A percentile compares a stretch with the other conserved stretches of the same genome.
Conservation (phyloP, 92 coral and sea anemone genomes). For the Epizoanthus stellaris region DNA sequence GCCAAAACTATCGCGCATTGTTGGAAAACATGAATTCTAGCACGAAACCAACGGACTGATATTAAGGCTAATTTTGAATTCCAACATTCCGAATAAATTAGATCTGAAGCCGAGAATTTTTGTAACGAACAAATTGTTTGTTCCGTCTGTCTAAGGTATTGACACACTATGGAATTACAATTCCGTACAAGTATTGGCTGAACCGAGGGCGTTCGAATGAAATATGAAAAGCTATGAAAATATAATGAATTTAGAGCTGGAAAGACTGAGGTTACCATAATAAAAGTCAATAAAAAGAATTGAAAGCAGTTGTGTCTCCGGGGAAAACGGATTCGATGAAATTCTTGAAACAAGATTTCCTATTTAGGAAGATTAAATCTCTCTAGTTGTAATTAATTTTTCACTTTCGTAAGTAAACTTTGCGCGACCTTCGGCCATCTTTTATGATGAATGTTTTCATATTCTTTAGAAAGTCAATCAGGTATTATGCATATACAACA, state of each 20-base stretch:
- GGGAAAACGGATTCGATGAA: neutral
- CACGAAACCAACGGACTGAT: constrained; percentile 16
- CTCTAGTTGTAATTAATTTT: constrained; percentile 39
- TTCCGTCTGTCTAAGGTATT: constrained; percentile 39
- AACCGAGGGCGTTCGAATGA: constrained; percentile 2
- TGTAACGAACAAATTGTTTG: constrained; percentile 37
- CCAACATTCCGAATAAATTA: constrained; percentile 34
- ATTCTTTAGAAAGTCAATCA: constrained; percentile 51
- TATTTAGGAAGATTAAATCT: constrained; percentile 28
- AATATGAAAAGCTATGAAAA: constrained; percentile 3
- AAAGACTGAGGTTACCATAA: neutral
- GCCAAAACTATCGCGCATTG: neutral
- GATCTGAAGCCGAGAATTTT: constrained; percentile 20
- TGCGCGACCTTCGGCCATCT: constrained; percentile 38
- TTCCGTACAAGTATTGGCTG: neutral
- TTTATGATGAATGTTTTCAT: constrained; percentile 32
- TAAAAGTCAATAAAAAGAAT: neutral
- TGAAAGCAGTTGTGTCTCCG: neutral
- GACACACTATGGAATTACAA: constrained; percentile 23
- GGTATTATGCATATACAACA: constrained; percentile 35
- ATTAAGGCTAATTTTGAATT: constrained; percentile 20
- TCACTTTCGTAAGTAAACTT: constrained; percentile 43
- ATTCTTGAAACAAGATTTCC: constrained; percentile 10
- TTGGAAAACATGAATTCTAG: neutral
- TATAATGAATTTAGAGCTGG: constrained; percentile 17